Base-by-base conservation (phyloP, 2,888 invertebrate species). In the Vandiemenella viatica region DNA sequence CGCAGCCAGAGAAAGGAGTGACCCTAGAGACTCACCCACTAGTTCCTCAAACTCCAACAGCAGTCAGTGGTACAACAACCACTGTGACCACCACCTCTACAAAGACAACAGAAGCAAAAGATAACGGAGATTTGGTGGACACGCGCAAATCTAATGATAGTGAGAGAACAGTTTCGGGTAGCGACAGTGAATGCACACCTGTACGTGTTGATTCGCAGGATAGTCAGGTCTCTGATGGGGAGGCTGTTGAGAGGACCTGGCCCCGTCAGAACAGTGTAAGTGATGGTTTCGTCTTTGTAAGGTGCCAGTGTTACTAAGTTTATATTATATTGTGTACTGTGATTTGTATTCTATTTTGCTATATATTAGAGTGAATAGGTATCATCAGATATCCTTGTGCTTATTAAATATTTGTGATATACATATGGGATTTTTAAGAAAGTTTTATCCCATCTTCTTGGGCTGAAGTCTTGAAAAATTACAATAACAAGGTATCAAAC, bases 201-300 rank as follows among this genome's bases (percentile, higher is more conserved):
- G 80, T 84, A 13, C 72, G 88, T 45, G 76, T 85, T 4, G 86
- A 87, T 63, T 83, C 83, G n/a, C 83, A 86, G 62, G 88, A 89
- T 61, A 80, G 80, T 60, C 83, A 84, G 61, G 78, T 78, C 41
- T 77, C 79, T 6, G 79, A 80, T 57, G 73, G 75, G 7, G 79
- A 78, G 60, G 71, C 68, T 7, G 58, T 55, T 16, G 62, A 61
- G 41, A 55, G 59, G 45, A 56, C 70, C 48, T 87, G 86, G 86
- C 83, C 85, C 3, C 64, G 86, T 19, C 88, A 88, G 65, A 87
- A 86, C 63, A 87, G 87, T 58, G 82, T 83, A 67, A 69, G 79
- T 47, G 19, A 8, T 15, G 17, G 10, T 43, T 43, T 6, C 4
- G 41, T 16, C 13, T 16, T 41, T 53, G 53, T 54, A 46, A n/a